These are phyloP conservation scores for Neodiprion fabricii DNA, from an alignment of 1,140 invertebrate species.

Conservation along the genomic window DNA sequence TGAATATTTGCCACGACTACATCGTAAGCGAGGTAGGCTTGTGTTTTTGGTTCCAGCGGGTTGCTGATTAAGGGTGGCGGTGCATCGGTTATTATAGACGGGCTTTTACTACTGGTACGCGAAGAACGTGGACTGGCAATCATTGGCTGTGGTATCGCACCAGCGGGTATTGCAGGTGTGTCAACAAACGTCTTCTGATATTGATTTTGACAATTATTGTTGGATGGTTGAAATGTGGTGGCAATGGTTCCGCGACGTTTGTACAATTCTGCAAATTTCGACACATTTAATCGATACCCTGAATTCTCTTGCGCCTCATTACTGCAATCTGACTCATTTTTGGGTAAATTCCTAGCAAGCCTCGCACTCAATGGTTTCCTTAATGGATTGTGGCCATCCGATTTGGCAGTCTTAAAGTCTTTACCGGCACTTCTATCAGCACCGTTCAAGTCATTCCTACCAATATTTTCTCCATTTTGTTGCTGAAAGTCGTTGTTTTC, in stretches of 20 bases:
- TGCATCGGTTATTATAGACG: background rate
- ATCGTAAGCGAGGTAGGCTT: slow-evolving; percentile 31
- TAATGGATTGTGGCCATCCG: too few relatives aligned
- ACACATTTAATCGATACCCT: background rate
- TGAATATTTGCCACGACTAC: slow-evolving; percentile 49
- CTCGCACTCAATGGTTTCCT: background rate
- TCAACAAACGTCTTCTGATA: too few relatives aligned
- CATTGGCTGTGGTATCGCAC: background rate
- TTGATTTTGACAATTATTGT: too few relatives aligned
- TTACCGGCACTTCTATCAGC: too few relatives aligned
- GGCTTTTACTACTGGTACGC: background rate
- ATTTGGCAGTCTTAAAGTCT: too few relatives aligned
- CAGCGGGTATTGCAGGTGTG: background rate
- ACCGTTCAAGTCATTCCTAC: too few relatives aligned
- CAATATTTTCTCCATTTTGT: too few relatives aligned
- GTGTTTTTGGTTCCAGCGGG: slow-evolving; percentile 13
- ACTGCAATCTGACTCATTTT: background rate
- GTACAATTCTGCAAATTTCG: background rate
- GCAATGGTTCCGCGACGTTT: background rate
- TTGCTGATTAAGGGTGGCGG: slow-evolving; percentile 22
- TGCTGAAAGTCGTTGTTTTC: too few relatives aligned
- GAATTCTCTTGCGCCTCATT: background rate
- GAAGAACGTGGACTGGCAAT: background rate
- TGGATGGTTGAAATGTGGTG: background rate
- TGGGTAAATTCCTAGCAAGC: background rate